Base-by-base conservation (phyloP, 2,888 invertebrate species). In the Erebia aethiops region DNA sequence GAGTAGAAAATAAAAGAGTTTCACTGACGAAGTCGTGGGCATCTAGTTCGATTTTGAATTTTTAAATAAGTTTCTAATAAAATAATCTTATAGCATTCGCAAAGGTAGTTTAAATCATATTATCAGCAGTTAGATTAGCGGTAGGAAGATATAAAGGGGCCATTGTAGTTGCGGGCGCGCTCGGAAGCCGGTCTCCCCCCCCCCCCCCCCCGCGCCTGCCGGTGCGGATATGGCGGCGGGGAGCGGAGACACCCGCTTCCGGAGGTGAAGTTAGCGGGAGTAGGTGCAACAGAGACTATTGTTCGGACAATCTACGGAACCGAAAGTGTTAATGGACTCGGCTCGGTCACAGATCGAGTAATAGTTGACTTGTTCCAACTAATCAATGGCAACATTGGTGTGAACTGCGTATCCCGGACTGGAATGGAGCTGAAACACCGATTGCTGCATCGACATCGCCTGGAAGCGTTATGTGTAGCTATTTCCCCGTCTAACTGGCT, bases 191-290 rank as follows among this genome's bases (percentile, higher is more conserved):
- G 75, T 78, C 76, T 80, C 77, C 71, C 76, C 76, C 75, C 75
- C 78, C 76, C 80, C 77, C 71, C 76, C n/a, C n/a, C n/a, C 75
- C 75, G 75, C 77, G 78, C 75, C 77, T 74, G 76, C 78, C 79
- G 80, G 67, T 75, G 70, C 70, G 91, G 91, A 91, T 88, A 86
- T 87, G 85, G 90, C 84, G 90, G 92, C 87, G 87, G 85, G 84
- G 86, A 86, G 84, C 90, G 88, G 91, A 91, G 91, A 91, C 92
- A 88, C 87, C 83, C 82, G 83, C 86, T 81, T 91, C 91, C 91
- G 90, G 88, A 88, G 88, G 90, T 87, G 87, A 85, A 85, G 81
- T 82, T 77, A 78, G 78, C 82, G 80, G 80, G 75, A 78, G 81
- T 75, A 73, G 75, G 73, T 74, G 76, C 78, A 79, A 75, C 77